A percentile compares a stretch with the other conserved stretches of the same genome.
Conservation (phyloP, 2,797 vertebrate genomes). For the Xenentodon cancila region DNA sequence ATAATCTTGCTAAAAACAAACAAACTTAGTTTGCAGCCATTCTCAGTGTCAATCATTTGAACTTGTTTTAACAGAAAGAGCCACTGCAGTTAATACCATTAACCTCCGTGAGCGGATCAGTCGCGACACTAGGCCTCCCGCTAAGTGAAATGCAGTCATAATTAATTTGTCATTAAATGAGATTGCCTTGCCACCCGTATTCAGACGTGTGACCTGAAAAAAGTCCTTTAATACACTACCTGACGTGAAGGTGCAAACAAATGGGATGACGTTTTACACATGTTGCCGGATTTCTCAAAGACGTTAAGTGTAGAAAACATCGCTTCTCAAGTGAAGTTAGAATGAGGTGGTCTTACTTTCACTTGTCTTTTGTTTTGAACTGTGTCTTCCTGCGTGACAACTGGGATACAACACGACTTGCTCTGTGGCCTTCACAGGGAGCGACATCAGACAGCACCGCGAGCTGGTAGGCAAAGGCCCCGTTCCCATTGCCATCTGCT, state of each 20-base stretch:
- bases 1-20: no score
- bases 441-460: constrained; percentile 36
- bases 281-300: neutral
- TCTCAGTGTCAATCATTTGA: neutral
- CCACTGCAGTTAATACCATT: neutral
- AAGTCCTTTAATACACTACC: constrained; percentile 3
- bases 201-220: constrained; percentile 7
- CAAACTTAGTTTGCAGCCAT: neutral
- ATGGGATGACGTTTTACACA: neutral
- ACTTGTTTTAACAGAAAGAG: constrained; percentile 3
- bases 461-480: constrained; percentile 51
- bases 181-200: constrained; percentile 1
- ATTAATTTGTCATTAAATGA: constrained; percentile 14
- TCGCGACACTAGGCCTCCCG: constrained; percentile 1
- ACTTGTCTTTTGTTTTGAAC: neutral
- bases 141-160: neutral
- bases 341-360: neutral
- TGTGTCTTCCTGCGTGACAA: constrained; percentile 2
- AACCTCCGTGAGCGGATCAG: neutral
- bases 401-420: constrained; percentile 34
- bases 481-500: constrained; percentile 69
- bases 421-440: constrained; percentile 21
- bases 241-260: neutral
- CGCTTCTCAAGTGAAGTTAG: neutral
- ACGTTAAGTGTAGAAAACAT: neutral